Percentiles rank a stretch among this genome's conserved stretches.
Evolutionary conservation across 2,888 invertebrate genomes (phyloP).

Genomic region (Catotricha subobsoleta): DNA sequence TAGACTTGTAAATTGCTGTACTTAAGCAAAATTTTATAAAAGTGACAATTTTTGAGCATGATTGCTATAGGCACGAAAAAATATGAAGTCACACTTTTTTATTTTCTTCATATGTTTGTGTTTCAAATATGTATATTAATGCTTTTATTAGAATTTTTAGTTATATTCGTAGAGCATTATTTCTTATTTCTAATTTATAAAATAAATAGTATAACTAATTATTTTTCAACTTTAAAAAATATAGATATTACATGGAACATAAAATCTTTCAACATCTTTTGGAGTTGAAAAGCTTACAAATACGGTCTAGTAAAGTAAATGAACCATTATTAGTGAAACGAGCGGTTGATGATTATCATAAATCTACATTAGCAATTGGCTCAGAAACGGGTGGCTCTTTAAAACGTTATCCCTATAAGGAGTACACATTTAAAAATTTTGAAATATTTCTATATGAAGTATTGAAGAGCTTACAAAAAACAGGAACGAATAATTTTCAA

Average conservation of each 20-base stretch:
- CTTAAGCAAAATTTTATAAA: too few species aligned
- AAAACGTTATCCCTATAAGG: slow-evolving; percentile 44
- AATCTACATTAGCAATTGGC: slow-evolving; percentile 49
- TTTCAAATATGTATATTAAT: not conserved
- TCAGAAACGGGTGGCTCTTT: slow-evolving; percentile 29
- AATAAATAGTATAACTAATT: not conserved
- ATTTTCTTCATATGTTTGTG: too few species aligned
- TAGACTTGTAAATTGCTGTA: too few species aligned
- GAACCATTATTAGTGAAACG: slow-evolving; percentile 76
- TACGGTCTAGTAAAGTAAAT: slow-evolving; percentile 73
- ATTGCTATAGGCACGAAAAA: too few species aligned
- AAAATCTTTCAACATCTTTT: slow-evolving; percentile 85
- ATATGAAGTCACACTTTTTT: too few species aligned
- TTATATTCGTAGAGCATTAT: too few species aligned
- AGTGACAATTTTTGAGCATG: too few species aligned
- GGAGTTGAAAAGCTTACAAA: slow-evolving; percentile 80
- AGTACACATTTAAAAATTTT: slow-evolving; percentile 57
- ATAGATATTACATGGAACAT: slow-evolving; percentile 73
- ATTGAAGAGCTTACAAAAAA: slow-evolving; percentile 55
- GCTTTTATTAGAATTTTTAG: too few species aligned
- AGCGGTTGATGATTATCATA: slow-evolving; percentile 67
- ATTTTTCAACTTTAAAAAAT: slow-evolving; percentile 12
- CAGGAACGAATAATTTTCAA: slow-evolving; percentile 43
- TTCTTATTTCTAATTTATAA: not conserved
- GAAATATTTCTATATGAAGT: slow-evolving; percentile 81